Evolutionary conservation across 2,888 invertebrate species (phyloP).

Genomic region (Hymenopus coronatus): DNA sequence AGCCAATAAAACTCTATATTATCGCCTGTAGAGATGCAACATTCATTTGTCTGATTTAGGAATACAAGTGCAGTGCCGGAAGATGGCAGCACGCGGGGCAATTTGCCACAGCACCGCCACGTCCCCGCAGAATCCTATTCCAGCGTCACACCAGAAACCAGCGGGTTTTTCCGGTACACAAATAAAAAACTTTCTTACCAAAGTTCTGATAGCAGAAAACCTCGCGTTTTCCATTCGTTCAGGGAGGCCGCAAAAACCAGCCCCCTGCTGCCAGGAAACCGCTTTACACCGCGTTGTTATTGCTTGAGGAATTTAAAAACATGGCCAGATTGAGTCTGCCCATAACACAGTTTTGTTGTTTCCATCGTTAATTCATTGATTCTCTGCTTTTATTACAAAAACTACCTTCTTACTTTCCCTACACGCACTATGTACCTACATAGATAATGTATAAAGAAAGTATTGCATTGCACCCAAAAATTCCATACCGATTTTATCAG

Average conservation of each 20-base stretch:
- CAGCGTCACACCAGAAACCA: neutral
- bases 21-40: no score
- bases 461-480: no score
- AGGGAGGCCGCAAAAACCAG: neutral
- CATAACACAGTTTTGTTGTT: no score
- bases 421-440: no score
- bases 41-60: no score
- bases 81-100: neutral
- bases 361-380: no score
- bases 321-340: no score
- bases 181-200: neutral
- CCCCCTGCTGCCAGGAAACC: neutral
- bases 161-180: neutral
- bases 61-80: neutral
- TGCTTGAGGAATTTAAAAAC: neutral
- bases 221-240: neutral
- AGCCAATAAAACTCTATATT: no score
- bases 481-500: no score
- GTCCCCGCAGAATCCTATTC: neutral
- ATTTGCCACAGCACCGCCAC: neutral
- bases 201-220: neutral
- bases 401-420: no score
- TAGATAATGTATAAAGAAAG: no score
- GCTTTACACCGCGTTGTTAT: neutral
- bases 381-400: no score